Conservation (phyloP, 2,113 vertebrate genomes). For the Actenoides lindsayi region DNA sequence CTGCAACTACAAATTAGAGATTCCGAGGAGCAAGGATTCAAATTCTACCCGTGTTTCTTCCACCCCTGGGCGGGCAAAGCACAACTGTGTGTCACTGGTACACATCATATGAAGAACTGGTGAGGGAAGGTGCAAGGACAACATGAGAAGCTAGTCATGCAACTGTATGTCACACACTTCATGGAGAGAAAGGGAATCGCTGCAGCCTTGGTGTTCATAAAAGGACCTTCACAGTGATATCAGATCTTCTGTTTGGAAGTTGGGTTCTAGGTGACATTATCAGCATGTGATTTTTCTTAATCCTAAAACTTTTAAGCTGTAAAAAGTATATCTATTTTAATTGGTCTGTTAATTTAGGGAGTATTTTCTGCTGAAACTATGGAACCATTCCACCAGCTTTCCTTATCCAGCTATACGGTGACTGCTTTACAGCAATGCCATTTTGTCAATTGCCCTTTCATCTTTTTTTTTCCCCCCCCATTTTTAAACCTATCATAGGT, state of each 20-base stretch:
- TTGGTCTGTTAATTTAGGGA: neutral
- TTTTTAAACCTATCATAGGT: conserved; percentile 28
- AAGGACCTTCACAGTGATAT: neutral
- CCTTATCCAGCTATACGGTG: neutral
- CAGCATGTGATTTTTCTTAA: neutral
- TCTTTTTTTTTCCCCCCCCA: neutral
- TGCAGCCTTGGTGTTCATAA: neutral
- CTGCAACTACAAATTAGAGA: neutral
- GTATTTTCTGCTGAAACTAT: conserved; percentile 10
- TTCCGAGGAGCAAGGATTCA: neutral
- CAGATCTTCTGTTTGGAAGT: neutral
- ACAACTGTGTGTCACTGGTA: neutral
- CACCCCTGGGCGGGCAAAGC: neutral
- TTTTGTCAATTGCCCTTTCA: conserved; percentile 10
- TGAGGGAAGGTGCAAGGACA: neutral
- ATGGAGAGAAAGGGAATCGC: neutral
- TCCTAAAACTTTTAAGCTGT: neutral
- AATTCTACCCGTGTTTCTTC: neutral
- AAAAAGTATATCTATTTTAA: neutral
- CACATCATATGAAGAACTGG: neutral
- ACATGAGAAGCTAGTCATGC: neutral
- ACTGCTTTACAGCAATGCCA: neutral
- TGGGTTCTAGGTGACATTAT: neutral
- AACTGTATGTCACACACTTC: neutral
- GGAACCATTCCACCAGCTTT: neutral